These are phyloP conservation scores for Pelodiscus sinensis DNA, from an alignment of 2,113 vertebrate genomes.

Conservation along the genomic window DNA sequence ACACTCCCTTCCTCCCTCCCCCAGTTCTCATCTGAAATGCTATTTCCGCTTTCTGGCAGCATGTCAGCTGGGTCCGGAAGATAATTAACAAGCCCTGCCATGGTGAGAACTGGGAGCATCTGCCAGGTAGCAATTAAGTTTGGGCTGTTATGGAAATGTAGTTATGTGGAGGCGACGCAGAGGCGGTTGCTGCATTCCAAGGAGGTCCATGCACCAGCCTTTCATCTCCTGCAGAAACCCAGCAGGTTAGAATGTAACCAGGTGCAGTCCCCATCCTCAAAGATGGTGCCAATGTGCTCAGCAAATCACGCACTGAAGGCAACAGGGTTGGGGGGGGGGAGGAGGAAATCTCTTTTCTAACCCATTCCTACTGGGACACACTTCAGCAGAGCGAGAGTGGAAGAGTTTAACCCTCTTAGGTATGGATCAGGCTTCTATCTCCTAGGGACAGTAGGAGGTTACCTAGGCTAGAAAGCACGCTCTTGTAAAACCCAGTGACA, in stretches of 20 bases:
- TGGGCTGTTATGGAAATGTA: background rate
- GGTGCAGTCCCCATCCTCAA: background rate
- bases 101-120: conserved; percentile 17
- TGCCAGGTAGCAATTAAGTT: conserved; percentile 39
- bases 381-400: background rate
- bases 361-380: background rate
- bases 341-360: background rate
- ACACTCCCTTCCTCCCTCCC: no score
- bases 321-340: background rate
- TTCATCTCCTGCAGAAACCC: background rate
- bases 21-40: conserved; percentile 15
- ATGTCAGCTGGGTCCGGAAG: conserved; percentile 2
- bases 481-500: background rate
- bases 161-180: background rate
- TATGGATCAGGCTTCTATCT: background rate
- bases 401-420: background rate
- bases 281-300: background rate
- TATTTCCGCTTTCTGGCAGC: conserved; percentile 32
- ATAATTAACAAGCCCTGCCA: conserved; percentile 38
- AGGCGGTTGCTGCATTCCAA: background rate
- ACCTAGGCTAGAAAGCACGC: background rate
- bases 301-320: background rate
- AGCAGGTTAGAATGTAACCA: background rate
- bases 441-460: background rate
- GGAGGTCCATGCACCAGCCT: rapidly evolving